Evolutionary conservation across 2,113 vertebrate genomes (phyloP), one percentile per base, ranked within the genome.

Genomic region (Gymnocephalus cernua): DNA sequence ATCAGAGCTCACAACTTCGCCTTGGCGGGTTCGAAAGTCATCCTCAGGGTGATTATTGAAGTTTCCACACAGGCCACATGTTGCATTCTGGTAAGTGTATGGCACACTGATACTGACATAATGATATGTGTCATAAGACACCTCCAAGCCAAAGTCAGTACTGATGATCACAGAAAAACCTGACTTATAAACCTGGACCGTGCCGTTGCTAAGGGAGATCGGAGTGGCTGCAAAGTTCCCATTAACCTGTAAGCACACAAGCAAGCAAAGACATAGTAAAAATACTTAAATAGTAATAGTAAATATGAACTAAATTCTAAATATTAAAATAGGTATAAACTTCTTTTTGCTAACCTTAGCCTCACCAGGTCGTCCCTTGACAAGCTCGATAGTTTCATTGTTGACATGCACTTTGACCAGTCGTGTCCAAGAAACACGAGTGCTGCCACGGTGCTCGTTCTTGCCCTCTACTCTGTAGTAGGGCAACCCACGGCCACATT

Each of bases 41-140:
- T 95, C 94, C 2, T 56, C 18, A 0, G n/a, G 38, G 0, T 68
- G 41, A 50, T 50, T 23, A 41, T 94, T 94, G 79, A 90, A 80
- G 53, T 92, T 63, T 62, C 93, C 94, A 63, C 94, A 95, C 4
- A 95, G 87, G 18, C 92, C 94, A 32, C 93, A 91, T 23, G 92
- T 92, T 18, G 44, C 7, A 29, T 93, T 88, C 1, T 78, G 84
- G 18, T 93, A 93, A 1, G 70, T 68, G n/a, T 77, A 83, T 1
- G 93, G 82, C 21, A 93, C 7, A 3, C 58, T 77, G 51, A 95
- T 87, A 4, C 25, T 85, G 23, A 91, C 93, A 23, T 88, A 66
- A 38, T 25, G n/a, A 1, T 45, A 19, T 0, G 77, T 41, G 27
- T 94, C 92, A 35, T 92, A 95, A 4, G 89, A 91, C 14, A 95